phyloP scores from a whole-genome alignment of 92 coral and sea anemone genomes.

The Plumapathes pennacea region DNA sequence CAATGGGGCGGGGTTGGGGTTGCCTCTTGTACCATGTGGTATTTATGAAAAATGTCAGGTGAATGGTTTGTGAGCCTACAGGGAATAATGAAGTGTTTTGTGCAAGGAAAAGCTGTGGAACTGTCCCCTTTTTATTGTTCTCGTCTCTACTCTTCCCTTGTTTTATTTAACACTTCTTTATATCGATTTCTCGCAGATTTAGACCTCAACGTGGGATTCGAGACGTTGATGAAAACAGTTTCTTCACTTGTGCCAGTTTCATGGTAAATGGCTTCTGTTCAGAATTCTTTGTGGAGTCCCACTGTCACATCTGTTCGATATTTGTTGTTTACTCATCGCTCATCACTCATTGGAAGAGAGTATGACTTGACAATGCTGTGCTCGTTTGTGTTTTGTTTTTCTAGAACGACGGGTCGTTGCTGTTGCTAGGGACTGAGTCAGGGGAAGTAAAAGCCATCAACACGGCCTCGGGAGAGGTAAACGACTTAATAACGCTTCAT shows the following conservation, averaged over 20 bases:
- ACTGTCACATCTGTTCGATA: too few species aligned
- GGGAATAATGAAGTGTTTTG: too few species aligned
- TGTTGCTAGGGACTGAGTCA: constrained; percentile 84
- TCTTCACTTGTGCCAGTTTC: constrained; percentile 83
- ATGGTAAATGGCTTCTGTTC: constrained; percentile 43
- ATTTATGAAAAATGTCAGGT: too few species aligned
- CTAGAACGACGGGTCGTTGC: constrained; percentile 77
- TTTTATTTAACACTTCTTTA: too few species aligned
- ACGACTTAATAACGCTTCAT: not conserved
- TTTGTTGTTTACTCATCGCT: not conserved
- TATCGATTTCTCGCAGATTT: constrained; percentile 37
- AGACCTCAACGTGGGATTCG: constrained; percentile 83
- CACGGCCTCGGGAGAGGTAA: constrained; percentile 83
- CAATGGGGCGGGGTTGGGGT: too few species aligned
- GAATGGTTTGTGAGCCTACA: too few species aligned
- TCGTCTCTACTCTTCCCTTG: too few species aligned
- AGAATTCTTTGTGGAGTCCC: not conserved
- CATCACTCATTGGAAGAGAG: not conserved
- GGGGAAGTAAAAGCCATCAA: constrained; percentile 87
- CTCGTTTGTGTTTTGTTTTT: not conserved
- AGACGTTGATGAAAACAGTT: constrained; percentile 81
- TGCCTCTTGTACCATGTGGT: too few species aligned
- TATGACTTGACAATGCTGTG: not conserved
- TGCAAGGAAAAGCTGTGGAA: too few species aligned
- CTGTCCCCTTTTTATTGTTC: too few species aligned